Conservation (phyloP, 2,797 vertebrate genomes). For the Sebastes dallii region DNA sequence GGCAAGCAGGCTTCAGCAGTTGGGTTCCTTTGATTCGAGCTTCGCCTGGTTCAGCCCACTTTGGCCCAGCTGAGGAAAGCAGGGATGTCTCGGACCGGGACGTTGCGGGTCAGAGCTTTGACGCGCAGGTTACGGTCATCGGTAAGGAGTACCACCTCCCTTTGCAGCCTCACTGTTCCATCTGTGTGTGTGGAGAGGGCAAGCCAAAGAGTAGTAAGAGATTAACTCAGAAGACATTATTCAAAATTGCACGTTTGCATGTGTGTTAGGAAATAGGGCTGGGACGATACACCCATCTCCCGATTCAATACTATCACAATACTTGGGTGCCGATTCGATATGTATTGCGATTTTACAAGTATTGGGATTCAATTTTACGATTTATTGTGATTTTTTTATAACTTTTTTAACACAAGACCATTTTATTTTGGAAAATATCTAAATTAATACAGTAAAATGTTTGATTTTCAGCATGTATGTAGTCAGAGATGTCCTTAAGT, state of each 20-base stretch:
- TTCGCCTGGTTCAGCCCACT: slow-evolving; percentile 88
- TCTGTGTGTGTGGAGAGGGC: slow-evolving; percentile 56
- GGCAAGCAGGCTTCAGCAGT: slow-evolving; percentile 83
- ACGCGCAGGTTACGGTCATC: slow-evolving; percentile 98
- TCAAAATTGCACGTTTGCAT: background rate
- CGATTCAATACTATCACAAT: too few relatives aligned
- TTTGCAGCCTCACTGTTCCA: slow-evolving; percentile 90
- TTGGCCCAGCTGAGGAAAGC: slow-evolving; percentile 92
- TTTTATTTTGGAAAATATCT: too few relatives aligned
- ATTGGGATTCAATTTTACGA: too few relatives aligned
- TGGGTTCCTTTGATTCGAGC: slow-evolving; percentile 56
- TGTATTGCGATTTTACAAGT: too few relatives aligned
- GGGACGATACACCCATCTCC: too few relatives aligned
- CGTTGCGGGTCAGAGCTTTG: slow-evolving; percentile 96
- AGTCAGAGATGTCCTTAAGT: too few relatives aligned
- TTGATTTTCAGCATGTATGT: too few relatives aligned
- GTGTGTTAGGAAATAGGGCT: background rate
- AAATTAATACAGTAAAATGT: too few relatives aligned
- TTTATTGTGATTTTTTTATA: too few relatives aligned
- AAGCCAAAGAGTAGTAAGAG: background rate
- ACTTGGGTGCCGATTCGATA: too few relatives aligned
- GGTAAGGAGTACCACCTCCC: slow-evolving; percentile 96
- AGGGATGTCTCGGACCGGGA: slow-evolving; percentile 96
- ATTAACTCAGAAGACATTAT: background rate
- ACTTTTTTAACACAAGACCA: too few relatives aligned